Conservation (phyloP, 2,888 invertebrate genomes). For the Epirrhoe tristata region DNA sequence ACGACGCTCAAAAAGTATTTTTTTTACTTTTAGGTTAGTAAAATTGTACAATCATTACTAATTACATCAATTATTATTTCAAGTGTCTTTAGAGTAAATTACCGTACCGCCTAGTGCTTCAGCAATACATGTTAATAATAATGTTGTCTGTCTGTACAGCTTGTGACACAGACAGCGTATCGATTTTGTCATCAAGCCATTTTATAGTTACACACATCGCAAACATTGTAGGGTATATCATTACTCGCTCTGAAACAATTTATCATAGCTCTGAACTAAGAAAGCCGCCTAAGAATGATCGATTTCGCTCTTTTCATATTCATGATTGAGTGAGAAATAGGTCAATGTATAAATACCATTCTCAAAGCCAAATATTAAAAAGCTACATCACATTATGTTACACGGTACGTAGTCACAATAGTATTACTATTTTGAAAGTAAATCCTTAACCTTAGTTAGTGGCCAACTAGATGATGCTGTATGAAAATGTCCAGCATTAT, state of each 20-base stretch:
- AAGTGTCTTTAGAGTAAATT: background rate
- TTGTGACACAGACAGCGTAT: slow-evolving; percentile 31
- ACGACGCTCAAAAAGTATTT: too few species aligned
- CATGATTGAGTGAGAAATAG: slow-evolving; percentile 55
- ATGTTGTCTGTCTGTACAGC: slow-evolving; percentile 12
- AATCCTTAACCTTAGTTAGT: too few species aligned
- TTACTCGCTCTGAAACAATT: slow-evolving; percentile 53
- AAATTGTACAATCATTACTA: too few species aligned
- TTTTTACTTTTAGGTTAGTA: too few species aligned
- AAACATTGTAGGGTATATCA: slow-evolving; percentile 35
- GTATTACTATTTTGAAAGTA: background rate
- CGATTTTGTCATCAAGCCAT: slow-evolving; percentile 45
- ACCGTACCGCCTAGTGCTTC: background rate
- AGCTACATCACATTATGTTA: background rate
- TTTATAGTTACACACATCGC: slow-evolving; percentile 31
- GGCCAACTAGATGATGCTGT: too few species aligned
- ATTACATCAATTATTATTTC: too few species aligned
- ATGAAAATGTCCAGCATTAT: too few species aligned
- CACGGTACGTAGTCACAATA: background rate
- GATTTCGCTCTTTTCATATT: slow-evolving; percentile 61
- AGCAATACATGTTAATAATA: slow-evolving; percentile 6
- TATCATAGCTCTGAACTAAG: slow-evolving; percentile 53
- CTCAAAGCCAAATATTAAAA: slow-evolving; percentile 16
- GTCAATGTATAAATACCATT: slow-evolving; percentile 47
- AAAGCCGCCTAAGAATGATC: slow-evolving; percentile 48